These are phyloP conservation scores for Pituophis catenifer DNA, from an alignment of 2,113 vertebrate species.

Conservation along the genomic window DNA sequence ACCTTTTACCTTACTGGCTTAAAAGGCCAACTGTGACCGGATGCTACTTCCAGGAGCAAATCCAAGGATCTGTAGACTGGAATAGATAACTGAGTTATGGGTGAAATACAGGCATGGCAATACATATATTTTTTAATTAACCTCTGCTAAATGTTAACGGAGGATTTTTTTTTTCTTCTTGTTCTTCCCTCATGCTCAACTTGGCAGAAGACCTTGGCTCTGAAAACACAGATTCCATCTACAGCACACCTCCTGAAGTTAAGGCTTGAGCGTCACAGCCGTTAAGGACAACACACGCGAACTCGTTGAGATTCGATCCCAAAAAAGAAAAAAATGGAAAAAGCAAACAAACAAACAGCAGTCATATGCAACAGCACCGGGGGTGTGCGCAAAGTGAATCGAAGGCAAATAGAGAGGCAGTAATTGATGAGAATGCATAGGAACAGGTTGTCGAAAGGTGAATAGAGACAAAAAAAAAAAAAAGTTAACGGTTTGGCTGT, in stretches of 20 bases:
- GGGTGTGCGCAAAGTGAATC: slow-evolving; percentile 53
- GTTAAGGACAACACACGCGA: slow-evolving; percentile 41
- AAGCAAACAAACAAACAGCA: neutral
- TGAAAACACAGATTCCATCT: slow-evolving; percentile 90
- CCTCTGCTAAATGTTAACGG: slow-evolving; percentile 15
- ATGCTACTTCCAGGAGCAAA: neutral
- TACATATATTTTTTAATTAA: neutral
- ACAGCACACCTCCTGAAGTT: slow-evolving; percentile 85
- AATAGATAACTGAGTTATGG: neutral
- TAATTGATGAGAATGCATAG: slow-evolving; percentile 60
- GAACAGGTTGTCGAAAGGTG: slow-evolving; percentile 60
- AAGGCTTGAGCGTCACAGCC: slow-evolving; percentile 80
- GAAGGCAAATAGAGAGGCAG: slow-evolving; percentile 65
- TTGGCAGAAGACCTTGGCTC: slow-evolving; percentile 87
- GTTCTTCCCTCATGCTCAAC: slow-evolving; percentile 17
- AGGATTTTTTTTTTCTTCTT: slow-evolving; percentile 1
- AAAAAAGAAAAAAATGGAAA: slow-evolving; percentile 26
- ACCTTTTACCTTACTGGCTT: too few species aligned
- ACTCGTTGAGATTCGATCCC: slow-evolving; percentile 61
- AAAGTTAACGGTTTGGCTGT: slow-evolving; percentile 70
- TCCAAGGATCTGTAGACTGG: neutral
- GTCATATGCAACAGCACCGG: slow-evolving; percentile 61
- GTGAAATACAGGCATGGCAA: neutral
- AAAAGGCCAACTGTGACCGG: neutral
- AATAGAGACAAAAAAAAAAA: slow-evolving; percentile 53